These are phyloP conservation scores for Nysson spinosus DNA, from an alignment of 2,888 invertebrate species.

Conservation along the genomic window DNA sequence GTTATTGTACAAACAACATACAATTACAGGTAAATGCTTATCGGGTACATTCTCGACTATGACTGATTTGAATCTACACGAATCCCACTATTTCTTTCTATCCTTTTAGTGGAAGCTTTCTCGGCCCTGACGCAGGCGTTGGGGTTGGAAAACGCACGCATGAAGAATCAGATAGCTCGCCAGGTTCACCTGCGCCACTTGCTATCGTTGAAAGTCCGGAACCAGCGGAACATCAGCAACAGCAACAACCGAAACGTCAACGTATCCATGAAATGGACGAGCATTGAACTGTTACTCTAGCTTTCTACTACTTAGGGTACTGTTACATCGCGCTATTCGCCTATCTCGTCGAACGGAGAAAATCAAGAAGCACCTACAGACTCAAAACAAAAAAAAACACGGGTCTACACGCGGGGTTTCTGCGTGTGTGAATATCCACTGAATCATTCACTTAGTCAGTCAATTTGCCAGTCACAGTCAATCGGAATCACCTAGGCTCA, in stretches of 20 bases:
- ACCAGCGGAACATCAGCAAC: constrained; percentile 68
- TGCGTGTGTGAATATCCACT: constrained; percentile 16
- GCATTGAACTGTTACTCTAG: constrained; percentile 70
- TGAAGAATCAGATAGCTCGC: constrained; percentile 75
- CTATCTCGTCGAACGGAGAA: constrained; percentile 65
- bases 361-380: too few species aligned
- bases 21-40: constrained; percentile 78
- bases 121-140: constrained; percentile 74
- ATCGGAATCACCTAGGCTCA: too few species aligned
- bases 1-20: constrained; percentile 82
- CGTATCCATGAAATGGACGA: constrained; percentile 75
- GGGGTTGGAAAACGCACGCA: constrained; percentile 72
- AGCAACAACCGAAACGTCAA: constrained; percentile 70
- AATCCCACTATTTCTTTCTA: too few species aligned
- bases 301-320: constrained; percentile 71
- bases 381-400: too few species aligned
- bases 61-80: too few species aligned
- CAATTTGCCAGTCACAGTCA: too few species aligned
- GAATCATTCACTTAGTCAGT: too few species aligned
- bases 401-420: constrained; percentile 40
- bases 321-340: constrained; percentile 70
- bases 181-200: constrained; percentile 74
- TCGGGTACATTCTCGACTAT: neutral
- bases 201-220: constrained; percentile 76
- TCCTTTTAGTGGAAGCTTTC: constrained; percentile 71